Evolutionary conservation across 1,140 invertebrate genomes (phyloP), one percentile per base, ranked within the genome.

Genomic region (Heterodera schachtii): DNA sequence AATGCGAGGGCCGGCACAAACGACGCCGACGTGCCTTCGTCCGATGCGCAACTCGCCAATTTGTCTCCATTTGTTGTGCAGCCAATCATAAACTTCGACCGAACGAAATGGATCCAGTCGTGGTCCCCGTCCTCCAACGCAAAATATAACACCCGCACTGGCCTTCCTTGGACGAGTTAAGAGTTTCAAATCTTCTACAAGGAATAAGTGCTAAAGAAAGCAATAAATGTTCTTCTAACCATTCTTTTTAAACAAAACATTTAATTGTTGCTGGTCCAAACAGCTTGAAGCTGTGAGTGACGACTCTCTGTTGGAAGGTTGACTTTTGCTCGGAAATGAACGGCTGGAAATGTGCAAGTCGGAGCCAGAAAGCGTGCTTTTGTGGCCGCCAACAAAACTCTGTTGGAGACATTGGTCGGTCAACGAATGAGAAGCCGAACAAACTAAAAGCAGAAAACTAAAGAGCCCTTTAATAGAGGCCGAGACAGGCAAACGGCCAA

Each of bases 1-100:
- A 47, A 82, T 84, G 21, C 81, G 43, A n/a, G 60, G 46, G 31
- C 52, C 47, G 57, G 73, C 60, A 19, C 64, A 82, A 47, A 83
- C 66, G 21, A 70, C 81, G 19, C 66, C 81, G n/a, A 83, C 70
- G 46, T 83, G 60, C 46, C 77, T 96, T 90, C 97, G 92, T 85
- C 96, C 92, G 7, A 95, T 97, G 81, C 95, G 98, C 97, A 99
- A 98, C 13, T 97, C 96, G 52, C 98, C 95, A 86, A 98, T 96
- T 1, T 96, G 95, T 90, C 95, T 95, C 97, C 97, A 99, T 64
- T 94, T 93, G 92, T 98, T 97, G 43, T 94, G 95, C 86, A 95
- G 94, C 52, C 96, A 96, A 92, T 98, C 97, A 90, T 97, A 99
- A 77, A 95, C 91, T 91, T 99, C 97, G 0, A 96, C 97, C 31